These are phyloP conservation scores for Acropternis orthonyx DNA, from an alignment of 2,797 vertebrate species.

Conservation along the genomic window DNA sequence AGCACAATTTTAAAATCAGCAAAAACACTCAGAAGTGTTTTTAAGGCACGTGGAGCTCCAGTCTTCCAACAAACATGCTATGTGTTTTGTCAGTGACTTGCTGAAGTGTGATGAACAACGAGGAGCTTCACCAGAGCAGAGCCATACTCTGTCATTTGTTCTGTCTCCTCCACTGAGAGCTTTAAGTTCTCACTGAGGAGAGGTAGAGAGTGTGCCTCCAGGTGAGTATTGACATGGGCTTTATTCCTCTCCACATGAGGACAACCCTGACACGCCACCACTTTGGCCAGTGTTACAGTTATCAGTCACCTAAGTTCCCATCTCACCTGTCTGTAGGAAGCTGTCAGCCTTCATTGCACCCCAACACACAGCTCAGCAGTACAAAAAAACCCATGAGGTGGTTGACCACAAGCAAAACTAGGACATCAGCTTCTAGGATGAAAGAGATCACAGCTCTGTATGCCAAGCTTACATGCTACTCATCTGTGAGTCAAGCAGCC, in stretches of 20 bases:
- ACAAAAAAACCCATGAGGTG: not conserved
- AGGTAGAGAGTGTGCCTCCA: not conserved
- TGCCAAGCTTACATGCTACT: not conserved
- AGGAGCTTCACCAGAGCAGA: not conserved
- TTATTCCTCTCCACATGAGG: not conserved
- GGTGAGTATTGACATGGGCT: not conserved
- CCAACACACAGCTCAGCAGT: rapidly evolving
- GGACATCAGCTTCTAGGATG: not conserved
- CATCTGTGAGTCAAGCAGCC: not conserved
- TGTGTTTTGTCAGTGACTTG: not conserved
- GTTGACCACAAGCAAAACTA: not conserved
- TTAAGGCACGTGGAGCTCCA: not conserved
- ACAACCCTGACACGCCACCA: rapidly evolving
- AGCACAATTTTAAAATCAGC: not conserved
- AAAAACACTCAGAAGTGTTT: not conserved
- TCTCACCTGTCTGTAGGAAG: not conserved
- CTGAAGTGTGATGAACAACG: not conserved
- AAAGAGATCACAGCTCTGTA: not conserved
- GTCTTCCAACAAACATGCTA: rapidly evolving
- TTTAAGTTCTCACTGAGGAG: not conserved
- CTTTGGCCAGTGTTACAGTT: no score
- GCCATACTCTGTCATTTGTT: not conserved
- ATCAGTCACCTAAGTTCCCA: not conserved
- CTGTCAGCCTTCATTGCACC: not conserved
- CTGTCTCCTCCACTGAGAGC: not conserved